These are phyloP conservation scores for Callyntrura sp. DNA, from an alignment of 2,888 invertebrate genomes.

Conservation along the genomic window DNA sequence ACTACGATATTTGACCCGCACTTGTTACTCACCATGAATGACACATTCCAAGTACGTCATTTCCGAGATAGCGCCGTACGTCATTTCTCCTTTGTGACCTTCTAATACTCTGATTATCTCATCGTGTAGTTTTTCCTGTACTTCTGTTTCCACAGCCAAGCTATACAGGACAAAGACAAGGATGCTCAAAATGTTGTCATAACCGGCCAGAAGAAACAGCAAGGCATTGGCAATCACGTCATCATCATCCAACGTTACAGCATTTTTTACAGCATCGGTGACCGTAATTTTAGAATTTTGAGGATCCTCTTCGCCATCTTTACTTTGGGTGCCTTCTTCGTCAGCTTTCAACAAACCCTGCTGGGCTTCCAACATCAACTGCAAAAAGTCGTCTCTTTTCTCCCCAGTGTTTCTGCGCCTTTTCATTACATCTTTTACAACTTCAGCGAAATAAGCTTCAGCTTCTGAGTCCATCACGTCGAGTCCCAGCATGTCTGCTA, in stretches of 20 bases:
- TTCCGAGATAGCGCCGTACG: slow-evolving; percentile 87
- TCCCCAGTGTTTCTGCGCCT: slow-evolving; percentile 86
- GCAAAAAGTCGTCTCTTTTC: slow-evolving; percentile 87
- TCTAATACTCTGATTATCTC: slow-evolving; percentile 86
- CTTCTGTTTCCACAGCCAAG: slow-evolving; percentile 86
- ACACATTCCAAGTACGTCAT: slow-evolving; percentile 87
- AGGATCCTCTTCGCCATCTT: too few species aligned
- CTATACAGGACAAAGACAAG: slow-evolving; percentile 88
- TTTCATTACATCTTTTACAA: slow-evolving; percentile 86
- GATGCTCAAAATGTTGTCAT: slow-evolving; percentile 89
- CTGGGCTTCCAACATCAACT: slow-evolving; percentile 87
- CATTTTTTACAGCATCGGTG: too few species aligned
- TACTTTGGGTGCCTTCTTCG: too few species aligned
- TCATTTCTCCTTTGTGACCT: slow-evolving; percentile 86
- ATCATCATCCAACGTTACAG: slow-evolving; percentile 86
- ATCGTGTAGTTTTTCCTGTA: slow-evolving; percentile 86
- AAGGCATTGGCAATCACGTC: slow-evolving; percentile 87
- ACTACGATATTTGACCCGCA: too few species aligned
- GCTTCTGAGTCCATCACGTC: slow-evolving; percentile 83
- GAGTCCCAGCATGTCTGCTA: not conserved
- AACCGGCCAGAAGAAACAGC: slow-evolving; percentile 89
- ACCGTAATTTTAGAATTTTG: too few species aligned
- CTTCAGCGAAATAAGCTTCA: slow-evolving; percentile 86
- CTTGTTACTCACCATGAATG: too few species aligned
- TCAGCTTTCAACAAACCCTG: slow-evolving; percentile 85